A percentile compares a stretch with the other conserved stretches of the same genome.
These are phyloP conservation scores for Petroica traversi DNA, from an alignment of 2,113 vertebrate genomes.

Conservation along the genomic window DNA sequence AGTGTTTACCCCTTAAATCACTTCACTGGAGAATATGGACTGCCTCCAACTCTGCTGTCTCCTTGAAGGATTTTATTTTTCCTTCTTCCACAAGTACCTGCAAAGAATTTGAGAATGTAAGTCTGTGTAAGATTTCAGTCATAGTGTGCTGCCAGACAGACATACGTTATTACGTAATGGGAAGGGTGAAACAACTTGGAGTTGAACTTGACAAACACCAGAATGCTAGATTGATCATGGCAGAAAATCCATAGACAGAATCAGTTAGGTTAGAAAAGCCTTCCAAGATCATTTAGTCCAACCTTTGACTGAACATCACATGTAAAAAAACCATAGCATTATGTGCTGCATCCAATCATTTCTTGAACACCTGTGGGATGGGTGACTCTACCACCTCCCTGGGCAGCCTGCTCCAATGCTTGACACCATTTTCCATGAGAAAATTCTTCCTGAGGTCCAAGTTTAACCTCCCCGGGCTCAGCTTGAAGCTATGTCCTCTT, in stretches of 20 bases:
- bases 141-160: neutral
- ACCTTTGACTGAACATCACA: neutral
- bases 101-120: neutral
- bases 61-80: neutral
- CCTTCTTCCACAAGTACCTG: neutral
- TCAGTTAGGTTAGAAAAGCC: neutral
- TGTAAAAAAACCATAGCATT: neutral
- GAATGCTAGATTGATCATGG: neutral
- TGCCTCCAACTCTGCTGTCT: neutral
- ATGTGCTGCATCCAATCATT: neutral
- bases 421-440: neutral
- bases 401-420: neutral
- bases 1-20: neutral
- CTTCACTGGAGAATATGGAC: neutral
- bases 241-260: neutral
- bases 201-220: neutral
- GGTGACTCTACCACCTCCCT: neutral
- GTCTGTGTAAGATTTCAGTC: neutral
- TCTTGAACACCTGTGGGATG: neutral
- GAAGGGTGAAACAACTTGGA: neutral
- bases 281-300: neutral
- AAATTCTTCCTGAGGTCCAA: neutral
- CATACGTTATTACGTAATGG: accelerated
- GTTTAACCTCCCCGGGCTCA: neutral
- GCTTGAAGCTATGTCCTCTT: neutral